phyloP scores from a whole-genome alignment of 1,140 invertebrate genomes.

The Sarcophaga peregrina region DNA sequence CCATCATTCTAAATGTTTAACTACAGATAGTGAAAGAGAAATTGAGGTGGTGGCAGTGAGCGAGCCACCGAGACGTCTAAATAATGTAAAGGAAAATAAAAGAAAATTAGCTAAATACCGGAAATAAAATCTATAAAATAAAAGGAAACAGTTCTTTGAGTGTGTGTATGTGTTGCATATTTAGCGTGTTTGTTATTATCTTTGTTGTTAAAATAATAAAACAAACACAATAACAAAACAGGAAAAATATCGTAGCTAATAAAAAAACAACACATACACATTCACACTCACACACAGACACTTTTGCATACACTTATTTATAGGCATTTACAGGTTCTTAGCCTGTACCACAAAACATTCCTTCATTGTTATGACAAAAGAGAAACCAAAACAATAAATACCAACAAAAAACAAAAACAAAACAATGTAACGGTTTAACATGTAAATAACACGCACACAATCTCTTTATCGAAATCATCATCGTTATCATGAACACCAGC shows the following conservation, averaged over 20 bases:
- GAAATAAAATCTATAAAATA: constrained; percentile 22
- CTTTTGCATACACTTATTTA: background rate
- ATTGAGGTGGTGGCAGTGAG: too few relatives aligned
- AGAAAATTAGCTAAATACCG: background rate
- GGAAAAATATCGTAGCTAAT: background rate
- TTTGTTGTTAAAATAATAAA: background rate
- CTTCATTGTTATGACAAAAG: too few relatives aligned
- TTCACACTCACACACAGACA: background rate
- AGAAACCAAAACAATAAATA: background rate
- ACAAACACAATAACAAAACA: constrained; percentile 6
- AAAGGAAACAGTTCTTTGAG: background rate
- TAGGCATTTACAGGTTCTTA: too few relatives aligned
- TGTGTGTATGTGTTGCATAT: background rate
- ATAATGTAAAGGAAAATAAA: background rate
- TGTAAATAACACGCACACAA: constrained; percentile 2
- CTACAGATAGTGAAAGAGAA: too few relatives aligned
- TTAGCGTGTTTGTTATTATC: background rate
- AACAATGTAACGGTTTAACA: background rate
- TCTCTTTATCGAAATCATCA: background rate
- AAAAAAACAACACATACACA: background rate
- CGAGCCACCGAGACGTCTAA: too few relatives aligned
- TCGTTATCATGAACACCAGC: background rate
- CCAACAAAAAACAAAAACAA: background rate
- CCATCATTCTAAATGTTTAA: too few relatives aligned
- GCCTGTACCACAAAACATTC: too few relatives aligned